Evolutionary conservation across 2,888 invertebrate species (phyloP).

Genomic region (Tenodera sinensis): DNA sequence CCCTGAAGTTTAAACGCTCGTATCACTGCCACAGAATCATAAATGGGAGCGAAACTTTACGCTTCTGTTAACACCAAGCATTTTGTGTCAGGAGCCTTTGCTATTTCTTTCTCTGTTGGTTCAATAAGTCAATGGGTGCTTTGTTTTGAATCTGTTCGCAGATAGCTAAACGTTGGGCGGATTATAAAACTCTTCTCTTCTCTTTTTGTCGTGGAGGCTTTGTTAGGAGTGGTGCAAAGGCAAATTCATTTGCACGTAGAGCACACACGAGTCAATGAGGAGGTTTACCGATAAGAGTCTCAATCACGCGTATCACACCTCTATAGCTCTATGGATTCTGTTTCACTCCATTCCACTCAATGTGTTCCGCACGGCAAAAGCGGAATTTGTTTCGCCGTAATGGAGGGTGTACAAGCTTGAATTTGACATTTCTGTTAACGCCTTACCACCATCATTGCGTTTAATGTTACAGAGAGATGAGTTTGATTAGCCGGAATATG

Average conservation of each 20-base stretch:
- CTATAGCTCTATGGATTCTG: background rate
- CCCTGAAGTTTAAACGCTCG: too few relatives aligned
- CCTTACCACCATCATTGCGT: background rate
- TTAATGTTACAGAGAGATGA: background rate
- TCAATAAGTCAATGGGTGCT: background rate
- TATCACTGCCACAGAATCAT: too few relatives aligned
- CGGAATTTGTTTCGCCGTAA: background rate
- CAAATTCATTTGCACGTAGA: background rate
- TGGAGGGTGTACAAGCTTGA: background rate
- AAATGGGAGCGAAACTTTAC: too few relatives aligned
- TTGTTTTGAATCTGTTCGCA: background rate
- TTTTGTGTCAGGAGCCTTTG: background rate
- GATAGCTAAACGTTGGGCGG: background rate
- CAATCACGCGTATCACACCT: background rate
- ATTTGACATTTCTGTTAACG: background rate
- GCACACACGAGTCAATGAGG: background rate
- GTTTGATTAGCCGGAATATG: background rate
- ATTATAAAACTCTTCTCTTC: background rate
- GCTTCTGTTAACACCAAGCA: too few relatives aligned
- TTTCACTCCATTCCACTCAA: background rate
- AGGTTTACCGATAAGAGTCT: background rate
- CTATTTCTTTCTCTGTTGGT: background rate
- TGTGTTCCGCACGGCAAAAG: background rate
- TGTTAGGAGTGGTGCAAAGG: background rate
- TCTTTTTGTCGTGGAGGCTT: background rate